Base-by-base conservation (phyloP, 2,888 invertebrate genomes). In the Cheilosia scutellata region DNA sequence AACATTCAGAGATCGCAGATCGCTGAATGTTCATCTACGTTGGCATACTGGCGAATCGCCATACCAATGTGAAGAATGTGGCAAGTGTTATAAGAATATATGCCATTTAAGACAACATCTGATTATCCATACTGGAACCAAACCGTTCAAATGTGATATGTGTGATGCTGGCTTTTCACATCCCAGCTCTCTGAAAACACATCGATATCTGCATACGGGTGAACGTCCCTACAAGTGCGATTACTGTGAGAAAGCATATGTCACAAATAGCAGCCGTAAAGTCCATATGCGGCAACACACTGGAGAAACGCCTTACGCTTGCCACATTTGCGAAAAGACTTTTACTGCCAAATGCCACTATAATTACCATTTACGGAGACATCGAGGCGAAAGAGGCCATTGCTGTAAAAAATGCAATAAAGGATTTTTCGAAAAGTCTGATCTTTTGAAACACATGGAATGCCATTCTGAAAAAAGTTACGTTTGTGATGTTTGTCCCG, bases 261-360 rank as follows among this genome's bases (percentile, higher is more conserved):
- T 91, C 0, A 91, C 91, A 60, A 90, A 89, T 82, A 91, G 91
- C 70, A 91, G 91, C 42, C 87, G 91, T 20, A 92, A 91, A n/a
- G 70, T 80, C 9, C 84, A 84, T 42, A 84, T 84, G 75, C 62
- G 84, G 3, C 75, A 80, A 25, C 84, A 84, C 27, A 84, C 80
- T 7, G 84, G 84, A 0, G 84, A 84, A 49, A 84, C 75, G 0
- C 84, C 84, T 6, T 84, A 70, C 9, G 71, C 75, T 6, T 84
- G 84, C 33, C 53, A 80, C 13, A 11, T 71, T n/a, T 84, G 84
- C 16, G 75, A 65, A 13, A 84, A 84, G 29, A 80, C 70, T 0
- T 84, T 71, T 40, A 71, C 70, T n/a, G 65, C 65, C 0, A 84
- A 80, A 16, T 80, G 84, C 40, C 75, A 84, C 44, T 84, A 80